These are phyloP conservation scores for Serrognathus titanus DNA, from an alignment of 2,888 invertebrate species.

Conservation along the genomic window DNA sequence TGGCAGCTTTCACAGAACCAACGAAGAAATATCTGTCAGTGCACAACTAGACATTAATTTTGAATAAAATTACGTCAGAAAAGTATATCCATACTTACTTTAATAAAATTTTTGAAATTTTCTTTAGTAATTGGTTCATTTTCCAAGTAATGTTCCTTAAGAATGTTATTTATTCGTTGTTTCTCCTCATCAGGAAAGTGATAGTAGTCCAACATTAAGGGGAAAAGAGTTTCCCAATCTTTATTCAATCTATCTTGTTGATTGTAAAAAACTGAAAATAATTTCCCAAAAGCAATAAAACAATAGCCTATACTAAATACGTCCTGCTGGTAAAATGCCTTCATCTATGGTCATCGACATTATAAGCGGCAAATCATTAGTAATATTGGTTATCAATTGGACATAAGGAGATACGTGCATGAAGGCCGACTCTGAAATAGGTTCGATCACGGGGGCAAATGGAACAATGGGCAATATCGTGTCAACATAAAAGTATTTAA, in stretches of 20 bases:
- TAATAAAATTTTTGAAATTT: slow-evolving; percentile 30
- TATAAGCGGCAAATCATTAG: slow-evolving; percentile 1
- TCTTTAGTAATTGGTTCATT: slow-evolving; percentile 26
- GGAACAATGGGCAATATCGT: slow-evolving; percentile 48
- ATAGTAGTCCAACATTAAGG: slow-evolving; percentile 34
- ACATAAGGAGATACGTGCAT: background rate
- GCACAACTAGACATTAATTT: slow-evolving; percentile 43
- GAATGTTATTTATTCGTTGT: slow-evolving; percentile 21
- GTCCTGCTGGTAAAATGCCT: background rate
- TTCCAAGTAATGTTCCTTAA: slow-evolving; percentile 35
- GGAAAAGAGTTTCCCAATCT: slow-evolving; percentile 28
- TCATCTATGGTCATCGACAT: slow-evolving; percentile 9
- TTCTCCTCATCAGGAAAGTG: slow-evolving; percentile 30
- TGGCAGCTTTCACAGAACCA: slow-evolving; percentile 32
- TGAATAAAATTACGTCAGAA: slow-evolving; percentile 53
- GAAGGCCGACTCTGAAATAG: slow-evolving; percentile 23
- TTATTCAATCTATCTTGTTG: background rate
- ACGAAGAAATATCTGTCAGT: slow-evolving; percentile 50
- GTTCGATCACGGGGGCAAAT: slow-evolving; percentile 39
- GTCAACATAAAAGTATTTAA: slow-evolving; percentile 53
- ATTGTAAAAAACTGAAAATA: slow-evolving; percentile 1
- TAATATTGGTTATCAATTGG: background rate
- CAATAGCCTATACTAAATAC: slow-evolving; percentile 12
- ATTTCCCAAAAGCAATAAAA: background rate
- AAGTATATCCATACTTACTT: slow-evolving; percentile 32